Base-by-base conservation (phyloP, 2,888 invertebrate genomes). In the Rotaria macrura region DNA sequence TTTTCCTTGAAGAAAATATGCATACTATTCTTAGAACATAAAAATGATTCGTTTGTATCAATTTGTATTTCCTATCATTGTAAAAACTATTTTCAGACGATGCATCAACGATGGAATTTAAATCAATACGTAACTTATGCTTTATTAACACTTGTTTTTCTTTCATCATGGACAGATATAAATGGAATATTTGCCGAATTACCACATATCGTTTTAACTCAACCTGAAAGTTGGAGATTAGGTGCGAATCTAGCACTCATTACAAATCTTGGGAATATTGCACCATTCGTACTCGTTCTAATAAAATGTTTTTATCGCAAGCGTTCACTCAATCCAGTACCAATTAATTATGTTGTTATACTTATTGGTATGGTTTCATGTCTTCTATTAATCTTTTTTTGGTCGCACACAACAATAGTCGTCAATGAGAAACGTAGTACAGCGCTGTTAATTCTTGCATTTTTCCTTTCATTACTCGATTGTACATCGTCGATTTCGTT, bases 151-250 rank as follows among this genome's bases (percentile, higher is more conserved):
- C 43, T 40, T 43, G 9, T 79, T 25, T 79, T 79, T 43, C 79
- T 79, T n/a, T 79, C 79, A 43, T 79, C 79, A 79, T 79, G 79
- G 79, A 79, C 79, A 40, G 79, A 79, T 79, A 25, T 79, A 20
- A 79, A 79, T 79, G 79, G 79, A 79, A 79, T 79, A 3, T 79
- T 14, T 79, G 43, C 79, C 10, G 43, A 79, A 79, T 43, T 79
- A 43, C 79, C 79, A 43, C 79, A 79, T 14, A 79, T 79, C 43
- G n/a, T 79, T 79, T 43, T 79, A 79, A 43, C 40, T 43, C 79
- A 79, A 79, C 79, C 79, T 20, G 79, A 79, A 79, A 79, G 79
- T 43, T 79, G 79, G 79, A 43, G 25, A 79, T n/a, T 79, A 79
- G 79, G 79, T 43, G 79, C 79, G 5, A 25, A 79, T 43, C n/a